Base-by-base conservation (phyloP, 2,113 vertebrate genomes). In the Pelecanoides urinatrix region DNA sequence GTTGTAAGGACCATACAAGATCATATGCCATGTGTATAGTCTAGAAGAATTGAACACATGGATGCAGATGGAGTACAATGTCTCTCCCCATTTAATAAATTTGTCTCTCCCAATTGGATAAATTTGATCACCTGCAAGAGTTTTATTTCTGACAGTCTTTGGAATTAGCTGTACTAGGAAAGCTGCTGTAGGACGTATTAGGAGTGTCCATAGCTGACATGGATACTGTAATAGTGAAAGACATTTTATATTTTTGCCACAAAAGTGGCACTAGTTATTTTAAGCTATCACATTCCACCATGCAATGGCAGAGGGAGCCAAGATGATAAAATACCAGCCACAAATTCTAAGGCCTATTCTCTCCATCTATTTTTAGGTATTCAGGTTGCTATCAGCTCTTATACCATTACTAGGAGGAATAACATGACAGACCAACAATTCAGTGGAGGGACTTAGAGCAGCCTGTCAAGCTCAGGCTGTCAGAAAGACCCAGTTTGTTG, bases 311-410 rank as follows among this genome's bases (percentile, higher is more conserved):
- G 84, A 78, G 38, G 21, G 23, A 88, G 71, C 86, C 78, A 70
- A 15, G 81, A 52, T 63, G 94, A 89, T 75, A 76, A 90, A 95
- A 91, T 30, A 65, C 40, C 36, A 87, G 67, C 74, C 50, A 88
- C 63, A 55, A 20, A 87, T 75, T 70, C 45, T 17, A n/a, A 88
- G 44, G 68, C 71, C 82, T 62, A 34, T 96, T 96, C 58, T 47
- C 10, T 76, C 76, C 16, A 38, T 52, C 93, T 97, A 91, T 96
- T 96, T 95, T 97, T 95, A 96, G 90, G 47, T 14, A 50, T 86
- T 56, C 74, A 38, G 86, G 68, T 82, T 79, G 83, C 84, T 65
- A 92, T 92, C 88, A 36, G 65, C 75, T 95, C 88, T n/a, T 56
- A 81, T 47, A 89, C 82, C 87, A 76, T 81, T 90, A 84, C 86